Evolutionary conservation across 2,888 invertebrate genomes (phyloP).

Genomic region (Allygus modestus): DNA sequence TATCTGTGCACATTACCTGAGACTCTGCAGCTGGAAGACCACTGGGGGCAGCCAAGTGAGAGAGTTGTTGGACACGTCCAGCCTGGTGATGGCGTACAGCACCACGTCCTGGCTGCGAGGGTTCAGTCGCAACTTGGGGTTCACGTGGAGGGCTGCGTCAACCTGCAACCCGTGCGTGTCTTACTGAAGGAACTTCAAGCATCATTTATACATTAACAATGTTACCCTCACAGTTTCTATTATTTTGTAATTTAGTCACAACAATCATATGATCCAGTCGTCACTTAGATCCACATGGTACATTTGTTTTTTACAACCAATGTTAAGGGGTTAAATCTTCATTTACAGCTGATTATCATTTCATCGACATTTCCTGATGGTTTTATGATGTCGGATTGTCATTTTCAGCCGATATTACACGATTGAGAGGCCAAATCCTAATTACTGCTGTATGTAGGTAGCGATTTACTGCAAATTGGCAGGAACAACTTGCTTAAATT

Average conservation of each 20-base stretch:
- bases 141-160: constrained; percentile 90
- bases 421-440: no score
- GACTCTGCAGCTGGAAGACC: constrained; percentile 89
- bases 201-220: background rate
- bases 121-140: constrained; percentile 87
- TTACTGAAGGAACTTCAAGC: background rate
- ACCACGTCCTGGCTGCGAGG: constrained; percentile 82
- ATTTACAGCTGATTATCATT: no score
- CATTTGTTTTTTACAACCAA: no score
- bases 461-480: no score
- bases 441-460: no score
- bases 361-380: no score
- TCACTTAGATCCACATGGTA: no score
- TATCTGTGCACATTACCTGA: constrained; percentile 79
- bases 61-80: constrained; percentile 95
- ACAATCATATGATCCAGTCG: background rate
- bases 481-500: no score
- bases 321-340: no score
- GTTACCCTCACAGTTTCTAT: background rate
- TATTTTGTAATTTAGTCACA: background rate
- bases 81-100: constrained; percentile 93
- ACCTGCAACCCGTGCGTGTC: no score
- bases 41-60: constrained; percentile 87
- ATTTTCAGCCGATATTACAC: no score
- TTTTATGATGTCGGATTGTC: no score